phyloP scores from a whole-genome alignment of 2,797 vertebrate species.

The Pygocentrus nattereri region DNA sequence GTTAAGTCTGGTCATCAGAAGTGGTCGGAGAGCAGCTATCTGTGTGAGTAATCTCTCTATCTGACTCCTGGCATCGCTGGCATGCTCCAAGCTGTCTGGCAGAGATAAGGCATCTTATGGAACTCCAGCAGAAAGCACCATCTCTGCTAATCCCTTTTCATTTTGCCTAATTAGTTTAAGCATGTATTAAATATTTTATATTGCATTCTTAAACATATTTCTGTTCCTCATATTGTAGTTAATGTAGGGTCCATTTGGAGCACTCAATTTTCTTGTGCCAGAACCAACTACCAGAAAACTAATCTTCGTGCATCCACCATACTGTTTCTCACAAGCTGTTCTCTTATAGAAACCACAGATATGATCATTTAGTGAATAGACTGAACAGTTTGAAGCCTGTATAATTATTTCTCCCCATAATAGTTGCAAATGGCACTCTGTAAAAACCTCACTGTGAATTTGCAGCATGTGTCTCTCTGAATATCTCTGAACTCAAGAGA shows the following conservation, averaged over 20 bases:
- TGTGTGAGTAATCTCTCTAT: slow-evolving; percentile 40
- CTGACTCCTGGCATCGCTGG: slow-evolving; percentile 33
- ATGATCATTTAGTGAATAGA: not conserved
- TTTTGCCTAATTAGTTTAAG: slow-evolving; percentile 42
- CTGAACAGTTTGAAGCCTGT: not conserved
- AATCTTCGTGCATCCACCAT: not conserved
- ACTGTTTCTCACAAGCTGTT: not conserved
- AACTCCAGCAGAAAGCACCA: slow-evolving; percentile 24
- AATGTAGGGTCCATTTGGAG: not conserved
- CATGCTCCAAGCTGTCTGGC: slow-evolving; percentile 30
- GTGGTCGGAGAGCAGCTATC: slow-evolving; percentile 38
- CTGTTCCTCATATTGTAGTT: not conserved
- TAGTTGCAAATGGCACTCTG: not conserved
- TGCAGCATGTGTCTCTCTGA: not conserved
- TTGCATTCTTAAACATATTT: slow-evolving; percentile 11
- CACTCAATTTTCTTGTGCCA: not conserved
- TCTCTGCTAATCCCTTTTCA: slow-evolving; percentile 18
- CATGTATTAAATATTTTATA: slow-evolving; percentile 12
- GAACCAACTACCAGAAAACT: not conserved
- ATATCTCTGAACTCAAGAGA: slow-evolving; percentile 12
- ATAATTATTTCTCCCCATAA: not conserved
- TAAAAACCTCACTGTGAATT: not conserved
- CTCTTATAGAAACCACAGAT: not conserved
- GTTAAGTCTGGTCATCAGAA: slow-evolving; percentile 38
- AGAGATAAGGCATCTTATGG: slow-evolving; percentile 40